Evolutionary conservation across 2,113 vertebrate genomes (phyloP).

Genomic region (Glaucidium brasilianum): DNA sequence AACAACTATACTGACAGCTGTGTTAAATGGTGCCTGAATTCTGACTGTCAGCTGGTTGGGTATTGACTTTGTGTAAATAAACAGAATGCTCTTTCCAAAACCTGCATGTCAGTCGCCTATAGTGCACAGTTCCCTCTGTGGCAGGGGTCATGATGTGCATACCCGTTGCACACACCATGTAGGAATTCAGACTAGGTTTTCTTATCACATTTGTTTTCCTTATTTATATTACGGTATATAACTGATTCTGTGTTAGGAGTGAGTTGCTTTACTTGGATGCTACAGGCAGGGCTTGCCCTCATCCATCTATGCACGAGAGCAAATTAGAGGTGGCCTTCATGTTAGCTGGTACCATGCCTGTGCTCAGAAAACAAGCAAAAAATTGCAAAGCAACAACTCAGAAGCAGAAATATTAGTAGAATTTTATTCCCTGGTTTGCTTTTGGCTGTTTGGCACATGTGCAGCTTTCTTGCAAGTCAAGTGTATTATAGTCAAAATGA

Average conservation of each 20-base stretch:
- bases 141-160: fast-evolving
- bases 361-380: background rate
- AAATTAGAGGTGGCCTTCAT: background rate
- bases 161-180: fast-evolving
- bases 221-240: background rate
- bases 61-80: background rate
- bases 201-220: background rate
- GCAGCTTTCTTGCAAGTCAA: background rate
- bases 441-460: background rate
- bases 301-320: background rate
- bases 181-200: background rate
- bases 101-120: background rate
- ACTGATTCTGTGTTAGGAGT: background rate
- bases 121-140: background rate
- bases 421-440: background rate
- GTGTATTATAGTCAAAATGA: background rate
- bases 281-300: background rate
- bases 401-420: background rate
- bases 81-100: background rate
- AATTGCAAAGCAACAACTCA: background rate
- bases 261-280: background rate
- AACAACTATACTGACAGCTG: background rate
- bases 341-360: background rate
- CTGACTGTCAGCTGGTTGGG: background rate
- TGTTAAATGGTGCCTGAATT: background rate